Base-by-base conservation (phyloP, 2,797 vertebrate genomes). In the Aplochiton taeniatus region DNA sequence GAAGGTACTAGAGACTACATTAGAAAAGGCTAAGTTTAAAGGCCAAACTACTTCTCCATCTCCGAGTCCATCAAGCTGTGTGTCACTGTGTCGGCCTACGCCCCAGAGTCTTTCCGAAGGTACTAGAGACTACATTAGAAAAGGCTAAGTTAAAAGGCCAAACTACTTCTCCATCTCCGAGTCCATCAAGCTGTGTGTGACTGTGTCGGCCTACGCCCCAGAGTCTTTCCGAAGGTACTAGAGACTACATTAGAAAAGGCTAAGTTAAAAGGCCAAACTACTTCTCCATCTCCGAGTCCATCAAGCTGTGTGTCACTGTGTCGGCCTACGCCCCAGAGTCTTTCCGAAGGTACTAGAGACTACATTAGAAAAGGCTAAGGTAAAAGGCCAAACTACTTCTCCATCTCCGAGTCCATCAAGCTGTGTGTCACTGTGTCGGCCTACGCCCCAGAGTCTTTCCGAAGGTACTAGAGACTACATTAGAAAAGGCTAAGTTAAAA, bases 211-310 rank as follows among this genome's bases (percentile, higher is more conserved):
- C 9, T 99, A 99, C 16, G 98, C 98, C 47, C 97, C 98, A 0
- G 97, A 99, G 65, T 99, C 98, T 41, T 98, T 98, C 81, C 88
- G 98, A 88, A 99, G 98, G 98, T 98, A 87, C n/a, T n/a, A n/a
- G n/a, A n/a, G n/a, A n/a, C n/a, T n/a, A n/a, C n/a, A n/a, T n/a
- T n/a, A n/a, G n/a, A n/a, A n/a, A n/a, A n/a, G n/a, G n/a, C n/a
- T n/a, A n/a, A n/a, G n/a, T n/a, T n/a, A n/a, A n/a, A n/a, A n/a
- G n/a, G n/a, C n/a, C n/a, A n/a, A n/a, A n/a, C n/a, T n/a, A n/a
- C n/a, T 99, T 99, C 87, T 96, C 97, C 0, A 95, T 99, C 88
- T 97, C 95, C 8, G 97, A 99, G 72, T 94, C 96, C 86, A 99
- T 99, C 79, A 98, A 99, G 76, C 91, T 99, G 50, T 98, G 97